Percentiles rank a stretch among this genome's conserved stretches.
Conservation (phyloP, 2,113 vertebrate species). For the Ptychochromis oligacanthus region DNA sequence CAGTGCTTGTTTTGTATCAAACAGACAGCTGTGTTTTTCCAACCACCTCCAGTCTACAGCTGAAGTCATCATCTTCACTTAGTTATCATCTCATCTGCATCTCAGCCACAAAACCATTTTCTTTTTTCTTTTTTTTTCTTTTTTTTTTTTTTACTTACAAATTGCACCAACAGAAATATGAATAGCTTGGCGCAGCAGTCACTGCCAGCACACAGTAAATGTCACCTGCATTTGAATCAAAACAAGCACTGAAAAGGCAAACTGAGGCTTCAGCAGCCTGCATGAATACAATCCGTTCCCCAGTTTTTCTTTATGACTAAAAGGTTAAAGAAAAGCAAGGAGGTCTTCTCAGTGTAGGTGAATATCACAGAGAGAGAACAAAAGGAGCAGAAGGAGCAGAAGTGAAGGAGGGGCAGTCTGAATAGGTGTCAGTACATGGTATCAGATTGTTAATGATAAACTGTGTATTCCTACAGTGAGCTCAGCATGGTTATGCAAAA, state of each 20-base stretch:
- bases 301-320: not conserved
- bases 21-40: not conserved
- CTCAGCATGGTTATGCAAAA: not conserved
- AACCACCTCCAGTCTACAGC: not conserved
- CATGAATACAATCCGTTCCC: not conserved
- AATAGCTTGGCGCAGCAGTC: not conserved
- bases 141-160: not conserved
- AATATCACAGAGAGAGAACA: not conserved
- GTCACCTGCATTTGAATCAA: slow-evolving; percentile 42
- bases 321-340: slow-evolving; percentile 21
- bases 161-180: not conserved
- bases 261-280: not conserved
- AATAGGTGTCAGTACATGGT: not conserved
- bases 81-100: not conserved
- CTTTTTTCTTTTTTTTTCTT: not conserved
- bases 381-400: slow-evolving; percentile 6
- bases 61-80: not conserved
- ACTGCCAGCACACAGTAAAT: slow-evolving; percentile 33
- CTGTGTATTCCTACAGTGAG: not conserved
- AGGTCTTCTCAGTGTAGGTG: not conserved
- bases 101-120: not conserved
- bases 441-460: not conserved
- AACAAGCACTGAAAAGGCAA: slow-evolving; percentile 20
- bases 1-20: too few relatives aligned
- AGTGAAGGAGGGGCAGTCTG: not conserved